These are phyloP conservation scores for Eufriesea mexicana DNA, from an alignment of 1,140 invertebrate species.

Conservation along the genomic window DNA sequence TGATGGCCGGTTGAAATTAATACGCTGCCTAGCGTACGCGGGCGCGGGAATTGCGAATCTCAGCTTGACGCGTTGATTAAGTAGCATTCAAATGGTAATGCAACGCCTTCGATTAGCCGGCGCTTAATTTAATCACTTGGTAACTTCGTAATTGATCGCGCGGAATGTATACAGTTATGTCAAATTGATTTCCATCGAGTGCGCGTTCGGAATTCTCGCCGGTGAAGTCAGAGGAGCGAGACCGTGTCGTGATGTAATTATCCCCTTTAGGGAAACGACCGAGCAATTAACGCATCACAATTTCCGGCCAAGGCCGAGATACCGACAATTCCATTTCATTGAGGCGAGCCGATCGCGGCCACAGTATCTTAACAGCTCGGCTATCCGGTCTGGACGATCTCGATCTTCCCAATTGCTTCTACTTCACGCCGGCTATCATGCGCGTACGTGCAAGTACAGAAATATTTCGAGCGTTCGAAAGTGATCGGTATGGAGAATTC, in stretches of 20 bases:
- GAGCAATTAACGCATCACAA: background rate
- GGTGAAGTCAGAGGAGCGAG: background rate
- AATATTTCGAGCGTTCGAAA: too few species aligned
- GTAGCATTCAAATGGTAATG: constrained; percentile 56
- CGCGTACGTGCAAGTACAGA: too few species aligned
- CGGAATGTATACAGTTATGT: constrained; percentile 13
- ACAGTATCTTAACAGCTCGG: background rate
- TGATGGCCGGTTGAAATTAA: constrained; percentile 37
- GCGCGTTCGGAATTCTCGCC: constrained; percentile 1
- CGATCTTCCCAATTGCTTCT: background rate
- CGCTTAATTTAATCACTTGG: constrained; percentile 21
- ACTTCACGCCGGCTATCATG: background rate
- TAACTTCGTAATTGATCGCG: constrained; percentile 16
- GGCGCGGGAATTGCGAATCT: constrained; percentile 15
- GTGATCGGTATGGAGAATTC: too few species aligned
- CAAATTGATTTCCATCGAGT: constrained; percentile 16
- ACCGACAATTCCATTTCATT: background rate
- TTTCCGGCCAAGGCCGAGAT: background rate
- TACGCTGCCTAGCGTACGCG: constrained; percentile 17
- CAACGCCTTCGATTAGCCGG: constrained; percentile 44
- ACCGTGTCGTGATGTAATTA: background rate
- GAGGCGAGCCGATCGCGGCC: background rate
- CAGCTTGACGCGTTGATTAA: constrained; percentile 52
- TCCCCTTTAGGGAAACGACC: background rate
- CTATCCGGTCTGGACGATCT: background rate